These are phyloP conservation scores for Melolontha melolontha DNA, from an alignment of 2,888 invertebrate genomes.

Conservation along the genomic window DNA sequence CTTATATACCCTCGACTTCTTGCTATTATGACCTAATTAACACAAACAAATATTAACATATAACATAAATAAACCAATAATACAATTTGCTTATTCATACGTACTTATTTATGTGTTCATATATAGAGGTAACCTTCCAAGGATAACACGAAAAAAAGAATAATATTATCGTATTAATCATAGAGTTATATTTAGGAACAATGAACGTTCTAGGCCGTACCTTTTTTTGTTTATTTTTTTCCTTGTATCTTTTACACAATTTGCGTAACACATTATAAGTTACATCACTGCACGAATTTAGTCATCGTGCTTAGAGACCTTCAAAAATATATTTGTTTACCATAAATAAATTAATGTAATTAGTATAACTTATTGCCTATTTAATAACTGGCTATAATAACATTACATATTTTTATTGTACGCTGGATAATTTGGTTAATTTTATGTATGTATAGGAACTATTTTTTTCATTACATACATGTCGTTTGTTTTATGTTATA, in stretches of 20 bases:
- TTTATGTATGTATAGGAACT: too few species aligned
- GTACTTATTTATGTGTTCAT: neutral
- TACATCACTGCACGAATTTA: constrained; percentile 23
- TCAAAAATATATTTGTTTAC: constrained; percentile 20
- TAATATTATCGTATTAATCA: constrained; percentile 4
- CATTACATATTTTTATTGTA: too few species aligned
- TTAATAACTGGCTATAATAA: too few species aligned
- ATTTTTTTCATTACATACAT: too few species aligned
- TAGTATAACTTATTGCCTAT: neutral
- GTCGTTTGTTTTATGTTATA: too few species aligned
- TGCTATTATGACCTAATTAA: too few species aligned
- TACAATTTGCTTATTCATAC: neutral
- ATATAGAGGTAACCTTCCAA: constrained; percentile 9
- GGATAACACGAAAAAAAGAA: constrained; percentile 10
- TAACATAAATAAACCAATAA: too few species aligned
- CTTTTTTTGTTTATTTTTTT: constrained; percentile 8
- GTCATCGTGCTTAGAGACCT: constrained; percentile 9
- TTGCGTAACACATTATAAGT: constrained; percentile 11
- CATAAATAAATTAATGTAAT: neutral
- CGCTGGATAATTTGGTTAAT: too few species aligned
- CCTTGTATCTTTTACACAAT: constrained; percentile 10
- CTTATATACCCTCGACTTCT: too few species aligned
- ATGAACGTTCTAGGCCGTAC: constrained; percentile 28
- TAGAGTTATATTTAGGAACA: constrained; percentile 23
- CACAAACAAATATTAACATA: too few species aligned